Evolutionary conservation across 2,888 invertebrate species (phyloP).

Genomic region (Xestia sexstrigata): DNA sequence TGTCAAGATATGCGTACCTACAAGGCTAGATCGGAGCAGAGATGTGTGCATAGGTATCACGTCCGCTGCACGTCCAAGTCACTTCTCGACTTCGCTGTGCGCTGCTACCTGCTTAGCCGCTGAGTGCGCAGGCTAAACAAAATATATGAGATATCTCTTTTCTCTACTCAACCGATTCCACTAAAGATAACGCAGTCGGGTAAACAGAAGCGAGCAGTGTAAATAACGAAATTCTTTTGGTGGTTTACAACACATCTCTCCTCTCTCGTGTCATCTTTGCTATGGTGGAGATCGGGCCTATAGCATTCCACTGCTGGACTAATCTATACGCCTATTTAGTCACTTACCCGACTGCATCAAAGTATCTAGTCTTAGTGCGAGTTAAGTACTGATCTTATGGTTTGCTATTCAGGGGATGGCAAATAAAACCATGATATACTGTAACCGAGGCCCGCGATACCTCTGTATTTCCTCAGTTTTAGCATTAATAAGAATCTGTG

Average conservation of each 20-base stretch:
- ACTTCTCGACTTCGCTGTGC: not conserved
- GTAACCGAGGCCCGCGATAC: not conserved
- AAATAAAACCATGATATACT: slow-evolving; percentile 34
- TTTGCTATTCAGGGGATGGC: not conserved
- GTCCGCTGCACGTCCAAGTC: not conserved
- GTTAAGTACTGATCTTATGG: not conserved
- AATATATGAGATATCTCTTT: not conserved
- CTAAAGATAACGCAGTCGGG: no score
- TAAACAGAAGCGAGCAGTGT: not conserved
- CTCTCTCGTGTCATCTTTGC: not conserved
- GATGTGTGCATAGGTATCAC: not conserved
- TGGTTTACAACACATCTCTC: not conserved
- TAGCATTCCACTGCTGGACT: not conserved
- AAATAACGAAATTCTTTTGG: not conserved
- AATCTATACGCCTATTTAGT: not conserved
- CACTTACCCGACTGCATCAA: not conserved
- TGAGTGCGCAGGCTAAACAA: not conserved
- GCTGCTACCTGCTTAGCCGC: not conserved
- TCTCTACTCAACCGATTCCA: not conserved
- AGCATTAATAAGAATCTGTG: slow-evolving; percentile 34
- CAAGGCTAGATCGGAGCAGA: no score
- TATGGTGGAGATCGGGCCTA: not conserved
- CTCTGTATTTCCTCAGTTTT: slow-evolving; percentile 41
- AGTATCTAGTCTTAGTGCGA: not conserved
- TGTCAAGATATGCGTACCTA: not conserved